Evolutionary conservation across 2,797 vertebrate species (phyloP), one percentile per base, ranked within the genome.

Genomic region (Sebastiscus tertius): DNA sequence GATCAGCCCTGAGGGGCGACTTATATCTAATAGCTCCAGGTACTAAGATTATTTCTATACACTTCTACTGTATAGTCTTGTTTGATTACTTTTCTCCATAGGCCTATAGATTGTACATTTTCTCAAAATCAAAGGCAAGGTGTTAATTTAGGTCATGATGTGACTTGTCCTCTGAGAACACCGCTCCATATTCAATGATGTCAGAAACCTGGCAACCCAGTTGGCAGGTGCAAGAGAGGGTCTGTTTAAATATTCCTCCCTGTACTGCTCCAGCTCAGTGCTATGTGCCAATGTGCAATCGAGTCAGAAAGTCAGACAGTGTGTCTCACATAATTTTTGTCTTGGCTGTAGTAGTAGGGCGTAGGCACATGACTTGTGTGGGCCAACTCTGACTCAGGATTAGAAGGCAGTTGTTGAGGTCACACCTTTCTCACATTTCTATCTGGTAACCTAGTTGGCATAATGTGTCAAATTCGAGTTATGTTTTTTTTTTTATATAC

Each of bases 1-100:
- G 96, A 95, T 96, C 77, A 96, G 93, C 77, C 96, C 96, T 0
- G 95, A 96, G 16, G 96, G 96, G 4, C 91, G 95, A 63, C 94
- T 97, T 29, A 96, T 96, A 63, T 95, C 95, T 9, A 97, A 95
- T 73, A 31, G 87, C 74, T 91, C 93, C 58, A 94, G 93, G 94
- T 95, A 90, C 39, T 14, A 14, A 16, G 0, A 39, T n/a, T 72
- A 11, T 52, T 42, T 26, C 7, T n/a, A 5, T 27, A 22, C 29
- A 29, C 20, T 36, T 62, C 6, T n/a, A 52, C 8, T 52, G 18
- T 46, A 46, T 49, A 20, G 13, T 68, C 2, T 7, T 46, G 5
- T 64, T 66, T 68, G 0, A 46, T 7, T 33, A 16, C 1, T 64
- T 77, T 59, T 80, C n/a, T 54, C 29, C 3, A 54, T 14, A 24